Evolutionary conservation across 2,888 invertebrate species (phyloP), one percentile per base, ranked within the genome.

Genomic region (Macrosoma leucophasiata): DNA sequence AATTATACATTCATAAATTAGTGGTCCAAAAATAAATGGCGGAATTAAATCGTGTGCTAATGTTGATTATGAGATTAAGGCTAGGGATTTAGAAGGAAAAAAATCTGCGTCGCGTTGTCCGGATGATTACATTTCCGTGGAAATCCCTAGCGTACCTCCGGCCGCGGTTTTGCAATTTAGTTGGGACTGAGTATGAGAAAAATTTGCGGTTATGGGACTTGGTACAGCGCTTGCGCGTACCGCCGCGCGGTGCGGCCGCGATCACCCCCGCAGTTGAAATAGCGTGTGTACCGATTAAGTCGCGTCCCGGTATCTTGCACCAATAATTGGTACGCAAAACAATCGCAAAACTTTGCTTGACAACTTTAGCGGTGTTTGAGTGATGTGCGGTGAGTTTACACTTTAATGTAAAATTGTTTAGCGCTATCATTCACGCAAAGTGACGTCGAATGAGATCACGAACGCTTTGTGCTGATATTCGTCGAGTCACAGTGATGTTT

Each of bases 81-180:
- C 60, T 52, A 63, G 65, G 27, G 18, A 23, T 26, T 20, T 24
- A 28, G 58, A 52, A 62, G 56, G 62, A 64, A 65, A 62, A 58
- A 62, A 50, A 54, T 37, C 66, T 70, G 36, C 58, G 58, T 19
- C 58, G 59, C 58, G 69, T 67, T 71, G 67, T 70, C 72, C 55
- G 50, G 65, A 69, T 73, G 72, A 76, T 77, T 76, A 73, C 70
- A 64, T 67, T n/a, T 60, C 60, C 58, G 60, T 57, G 56, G 43
- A 48, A 61, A 64, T 69, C 66, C 68, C 65, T 58, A 50, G 64
- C 62, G 60, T 68, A 63, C 69, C 68, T 73, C 61, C 64, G 62
- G 60, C 55, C 55, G 65, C 55, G 81, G 77, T 72, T 81, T 75
- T 52, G 75, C 74, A 79, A 81, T 81, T 82, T 77, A 69, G 63